These are phyloP conservation scores for Pantelozetes paolii DNA, from an alignment of 2,888 invertebrate species.

Conservation along the genomic window DNA sequence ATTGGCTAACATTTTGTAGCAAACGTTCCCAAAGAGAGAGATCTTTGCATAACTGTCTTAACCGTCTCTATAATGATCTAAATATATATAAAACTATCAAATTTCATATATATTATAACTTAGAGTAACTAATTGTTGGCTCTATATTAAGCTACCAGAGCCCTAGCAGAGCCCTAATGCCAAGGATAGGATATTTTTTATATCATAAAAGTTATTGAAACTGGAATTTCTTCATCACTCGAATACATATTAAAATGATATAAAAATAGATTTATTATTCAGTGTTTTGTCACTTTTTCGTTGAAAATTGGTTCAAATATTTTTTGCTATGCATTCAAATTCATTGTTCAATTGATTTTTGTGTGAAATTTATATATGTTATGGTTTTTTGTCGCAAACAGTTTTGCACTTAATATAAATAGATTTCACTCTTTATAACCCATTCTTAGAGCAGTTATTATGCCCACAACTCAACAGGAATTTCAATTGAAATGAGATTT, in stretches of 20 bases:
- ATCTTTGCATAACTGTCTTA: background rate
- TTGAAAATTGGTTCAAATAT: too few relatives aligned
- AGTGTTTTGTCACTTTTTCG: too few relatives aligned
- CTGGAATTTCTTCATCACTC: background rate
- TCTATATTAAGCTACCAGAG: slow-evolving; percentile 14
- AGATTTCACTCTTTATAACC: too few relatives aligned
- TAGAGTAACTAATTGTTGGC: slow-evolving; percentile 35
- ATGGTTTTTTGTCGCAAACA: background rate
- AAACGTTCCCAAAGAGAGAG: slow-evolving; percentile 7
- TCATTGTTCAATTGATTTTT: background rate
- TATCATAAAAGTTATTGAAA: slow-evolving; percentile 18
- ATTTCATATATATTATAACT: slow-evolving; percentile 37
- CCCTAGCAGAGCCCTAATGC: slow-evolving; percentile 28
- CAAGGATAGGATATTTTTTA: slow-evolving; percentile 25
- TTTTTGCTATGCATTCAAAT: too few relatives aligned
- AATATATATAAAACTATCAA: slow-evolving; percentile 22
- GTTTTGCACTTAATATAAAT: too few relatives aligned
- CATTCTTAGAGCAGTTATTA: too few relatives aligned
- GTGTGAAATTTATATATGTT: background rate
- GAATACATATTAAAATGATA: too few relatives aligned
- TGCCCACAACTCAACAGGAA: too few relatives aligned
- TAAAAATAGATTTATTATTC: too few relatives aligned
- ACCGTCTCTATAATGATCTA: background rate
- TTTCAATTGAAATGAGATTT: too few relatives aligned
- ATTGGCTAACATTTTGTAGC: too few relatives aligned